phyloP scores from a whole-genome alignment of 2,888 invertebrate species.

The Venusia cambrica region DNA sequence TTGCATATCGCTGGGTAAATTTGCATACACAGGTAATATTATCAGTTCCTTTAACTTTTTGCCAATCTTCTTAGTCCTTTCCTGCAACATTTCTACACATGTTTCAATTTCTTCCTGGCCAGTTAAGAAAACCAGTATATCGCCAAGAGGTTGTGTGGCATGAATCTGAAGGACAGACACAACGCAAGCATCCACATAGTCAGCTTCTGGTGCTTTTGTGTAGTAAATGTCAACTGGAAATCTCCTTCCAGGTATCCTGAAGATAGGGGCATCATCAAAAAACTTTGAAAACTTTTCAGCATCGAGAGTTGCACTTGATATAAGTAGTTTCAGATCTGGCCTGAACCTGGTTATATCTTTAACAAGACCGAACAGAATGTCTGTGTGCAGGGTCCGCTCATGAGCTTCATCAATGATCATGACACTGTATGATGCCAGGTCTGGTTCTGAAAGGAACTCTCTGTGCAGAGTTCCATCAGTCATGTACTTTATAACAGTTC shows the following conservation, averaged over 20 bases:
- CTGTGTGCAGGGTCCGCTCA: conserved; percentile 98
- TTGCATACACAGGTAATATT: conserved; percentile 98
- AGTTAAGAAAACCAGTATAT: conserved; percentile 97
- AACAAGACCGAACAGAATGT: conserved; percentile 98
- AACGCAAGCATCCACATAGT: conserved; percentile 99
- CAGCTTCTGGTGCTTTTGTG: conserved; percentile 99
- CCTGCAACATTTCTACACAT: conserved; percentile 93
- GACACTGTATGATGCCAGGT: conserved; percentile 96
- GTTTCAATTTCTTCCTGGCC: conserved; percentile 96
- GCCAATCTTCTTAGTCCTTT: conserved; percentile 94
- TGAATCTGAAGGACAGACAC: conserved; percentile 99
- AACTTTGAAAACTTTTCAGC: conserved; percentile 98
- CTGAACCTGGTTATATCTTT: conserved; percentile 97
- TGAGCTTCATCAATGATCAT: conserved; percentile 99
- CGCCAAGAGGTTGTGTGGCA: conserved; percentile 97
- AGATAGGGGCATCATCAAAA: conserved; percentile 99
- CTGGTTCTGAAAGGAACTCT: conserved; percentile 98
- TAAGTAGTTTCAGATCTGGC: conserved; percentile 95
- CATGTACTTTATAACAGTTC: conserved; percentile 99
- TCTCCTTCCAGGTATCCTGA: conserved; percentile 97
- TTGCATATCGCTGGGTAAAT: conserved; percentile 99
- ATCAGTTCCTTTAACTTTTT: conserved; percentile 95
- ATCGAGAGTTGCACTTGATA: conserved; percentile 98
- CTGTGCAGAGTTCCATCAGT: conserved; percentile 98
- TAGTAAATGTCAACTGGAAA: conserved; percentile 99